Evolutionary conservation across 2,797 vertebrate species (phyloP), one percentile per base, ranked within the genome.

Genomic region (Sebastes kiyomatsui): DNA sequence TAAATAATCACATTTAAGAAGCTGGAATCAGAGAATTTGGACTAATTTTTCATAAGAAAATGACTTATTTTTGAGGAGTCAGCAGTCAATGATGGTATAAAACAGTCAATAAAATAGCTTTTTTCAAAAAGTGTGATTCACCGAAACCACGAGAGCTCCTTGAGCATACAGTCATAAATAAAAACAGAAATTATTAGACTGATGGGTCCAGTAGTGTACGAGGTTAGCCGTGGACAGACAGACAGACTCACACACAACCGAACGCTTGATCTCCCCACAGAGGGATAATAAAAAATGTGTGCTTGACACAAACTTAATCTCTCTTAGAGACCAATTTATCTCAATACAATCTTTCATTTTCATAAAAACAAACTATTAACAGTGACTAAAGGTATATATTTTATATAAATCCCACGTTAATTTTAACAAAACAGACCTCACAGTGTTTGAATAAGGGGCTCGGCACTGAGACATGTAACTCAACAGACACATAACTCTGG

Each of bases 361-460:
- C 32, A 30, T 56, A n/a, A 38, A 65, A 35, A 27, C 33, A 23
- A 49, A 69, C 2, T 6, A 67, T 49, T 71, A 35, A 23, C 49
- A 22, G 4, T 10, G 25, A 27, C 1, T 38, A 11, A 76, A 74
- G 35, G 23, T 3, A 0, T 0, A 1, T 18, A 3, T 54, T 59
- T 52, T 20, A 0, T 35, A 58, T 46, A 9, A 80, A 8, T 28
- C 10, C 0, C 38, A 42, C 2, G 13, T 42, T 42, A 42, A 0
- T n/a, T 22, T 56, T 1, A 25, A 66, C 25, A 27, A 28, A 7
- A 9, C 38, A 33, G 13, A 0, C 61, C 1, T 67, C 55, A 16
- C 6, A 8, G 16, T 56, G 72, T 71, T 72, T 71, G 32, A 67
- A 28, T 33, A 20, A 62, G 13, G 1, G 1, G 35, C 20, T 71